These are phyloP conservation scores for Xenopus tropicalis DNA, from an alignment of 2,113 vertebrate genomes.

Conservation along the genomic window UCB_Xtro_10.0 CM004446.2:126762001-126762500, in stretches of 20 bases:
- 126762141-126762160: not conserved
- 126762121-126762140: too few relatives aligned
- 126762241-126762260: not conserved
- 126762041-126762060: too few relatives aligned
- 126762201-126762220: not conserved
- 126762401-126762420: not conserved
- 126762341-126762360: not conserved
- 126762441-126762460: not conserved
- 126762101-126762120: too few relatives aligned
- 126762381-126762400: not conserved
- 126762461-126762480: slow-evolving; percentile 68
- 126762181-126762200: not conserved
- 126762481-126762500: slow-evolving; percentile 88
- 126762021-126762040: too few relatives aligned
- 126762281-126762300: not conserved
- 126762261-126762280: not conserved
- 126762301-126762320: not conserved
- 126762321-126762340: not conserved
- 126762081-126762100: too few relatives aligned
- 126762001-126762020: too few relatives aligned
- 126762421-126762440: not conserved
- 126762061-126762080: too few relatives aligned
- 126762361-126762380: not conserved
- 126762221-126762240: not conserved
- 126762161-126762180: not conserved